These are phyloP conservation scores for Rana temporaria DNA, from an alignment of 2,113 vertebrate species.

Conservation along the genomic window DNA sequence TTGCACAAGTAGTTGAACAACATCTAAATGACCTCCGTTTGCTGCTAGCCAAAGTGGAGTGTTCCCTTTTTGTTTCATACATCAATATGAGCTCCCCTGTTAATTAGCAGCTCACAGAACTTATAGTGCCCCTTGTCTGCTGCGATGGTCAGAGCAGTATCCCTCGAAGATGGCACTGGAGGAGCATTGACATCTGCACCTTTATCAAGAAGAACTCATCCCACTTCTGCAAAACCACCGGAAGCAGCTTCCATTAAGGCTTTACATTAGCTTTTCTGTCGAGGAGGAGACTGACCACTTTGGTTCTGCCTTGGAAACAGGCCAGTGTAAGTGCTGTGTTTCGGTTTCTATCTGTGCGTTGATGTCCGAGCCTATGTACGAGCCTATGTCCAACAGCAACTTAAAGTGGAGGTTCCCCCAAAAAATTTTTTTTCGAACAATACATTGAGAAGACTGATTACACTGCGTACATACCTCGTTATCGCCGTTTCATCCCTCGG, in stretches of 20 bases:
- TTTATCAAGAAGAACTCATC: constrained; percentile 95
- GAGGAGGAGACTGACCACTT: constrained; percentile 95
- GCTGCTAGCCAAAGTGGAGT: constrained; percentile 97
- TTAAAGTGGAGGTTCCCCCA: too few species aligned
- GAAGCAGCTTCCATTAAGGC: constrained; percentile 97
- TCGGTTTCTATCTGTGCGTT: constrained; percentile 98
- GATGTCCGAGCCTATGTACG: constrained; percentile 97
- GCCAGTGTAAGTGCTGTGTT: constrained; percentile 97
- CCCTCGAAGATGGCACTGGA: constrained; percentile 95
- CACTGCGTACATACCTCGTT: too few species aligned
- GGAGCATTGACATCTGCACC: constrained; percentile 97
- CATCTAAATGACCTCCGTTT: constrained; percentile 96
- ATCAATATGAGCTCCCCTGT: constrained; percentile 95
- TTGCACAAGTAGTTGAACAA: constrained; percentile 95
- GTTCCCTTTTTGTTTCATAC: constrained; percentile 99
- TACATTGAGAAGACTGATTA: too few species aligned
- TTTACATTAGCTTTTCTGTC: constrained; percentile 98
- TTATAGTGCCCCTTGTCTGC: constrained; percentile 99
- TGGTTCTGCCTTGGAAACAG: constrained; percentile 96
- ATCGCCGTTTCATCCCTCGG: too few species aligned
- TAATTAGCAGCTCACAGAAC: constrained; percentile 98
- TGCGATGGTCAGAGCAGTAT: constrained; percentile 97
- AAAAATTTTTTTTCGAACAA: too few species aligned
- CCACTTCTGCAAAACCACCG: constrained; percentile 96
- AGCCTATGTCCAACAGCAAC: constrained; percentile 95